Evolutionary conservation across 2,888 invertebrate genomes (phyloP).

Genomic region (Eutolmus rufibarbis): DNA sequence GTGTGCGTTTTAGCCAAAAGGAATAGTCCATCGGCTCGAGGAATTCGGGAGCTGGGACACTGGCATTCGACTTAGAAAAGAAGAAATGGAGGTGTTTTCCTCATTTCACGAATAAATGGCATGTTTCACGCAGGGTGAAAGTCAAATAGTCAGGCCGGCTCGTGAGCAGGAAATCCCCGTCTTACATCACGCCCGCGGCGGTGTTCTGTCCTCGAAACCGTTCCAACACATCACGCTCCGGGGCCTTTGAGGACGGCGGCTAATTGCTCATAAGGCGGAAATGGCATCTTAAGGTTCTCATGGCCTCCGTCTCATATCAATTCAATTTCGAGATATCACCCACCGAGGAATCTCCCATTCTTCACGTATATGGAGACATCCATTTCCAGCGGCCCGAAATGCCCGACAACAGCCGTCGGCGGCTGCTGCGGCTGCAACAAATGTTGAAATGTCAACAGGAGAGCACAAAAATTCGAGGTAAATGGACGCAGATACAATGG

Average conservation of each 20-base stretch:
- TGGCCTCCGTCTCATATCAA: constrained; percentile 25
- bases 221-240: constrained; percentile 29
- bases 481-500: constrained; percentile 38
- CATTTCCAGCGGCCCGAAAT: constrained; percentile 10
- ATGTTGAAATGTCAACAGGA: constrained; percentile 34
- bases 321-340: constrained; percentile 33
- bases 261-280: constrained; percentile 35
- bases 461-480: constrained; percentile 40
- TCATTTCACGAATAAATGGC: neutral
- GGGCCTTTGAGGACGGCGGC: constrained; percentile 6
- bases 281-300: neutral
- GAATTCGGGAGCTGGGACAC: neutral
- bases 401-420: constrained; percentile 3
- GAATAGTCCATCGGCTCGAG: neutral
- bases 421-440: constrained; percentile 17
- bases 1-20: no score
- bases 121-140: neutral
- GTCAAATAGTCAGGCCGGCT: neutral
- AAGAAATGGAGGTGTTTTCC: neutral
- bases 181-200: constrained; percentile 19
- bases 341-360: constrained; percentile 20
- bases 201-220: constrained; percentile 23
- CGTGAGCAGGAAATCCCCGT: constrained; percentile 22
- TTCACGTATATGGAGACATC: constrained; percentile 39
- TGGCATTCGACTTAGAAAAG: neutral